Evolutionary conservation across 2,888 invertebrate genomes (phyloP).

Genomic region (Drosophila seclusa): DNA sequence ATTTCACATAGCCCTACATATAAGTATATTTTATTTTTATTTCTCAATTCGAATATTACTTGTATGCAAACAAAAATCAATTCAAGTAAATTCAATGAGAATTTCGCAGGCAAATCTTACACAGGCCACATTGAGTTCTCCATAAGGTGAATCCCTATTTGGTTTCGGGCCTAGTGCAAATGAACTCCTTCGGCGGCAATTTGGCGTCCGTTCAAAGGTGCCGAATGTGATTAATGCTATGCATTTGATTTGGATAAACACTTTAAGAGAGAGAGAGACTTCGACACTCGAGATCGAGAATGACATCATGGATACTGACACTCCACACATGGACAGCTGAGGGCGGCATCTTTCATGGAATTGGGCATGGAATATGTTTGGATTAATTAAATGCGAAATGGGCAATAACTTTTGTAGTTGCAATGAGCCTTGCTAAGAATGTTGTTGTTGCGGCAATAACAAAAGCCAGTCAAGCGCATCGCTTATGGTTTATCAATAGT

Average conservation of each 20-base stretch:
- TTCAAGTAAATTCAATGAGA: not conserved
- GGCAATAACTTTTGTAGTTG: conserved; percentile 6
- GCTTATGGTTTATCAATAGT: conserved; percentile 49
- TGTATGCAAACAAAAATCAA: conserved; percentile 12
- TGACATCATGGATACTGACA: conserved; percentile 7
- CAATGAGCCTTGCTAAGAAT: conserved; percentile 67
- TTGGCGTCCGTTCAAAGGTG: conserved; percentile 36
- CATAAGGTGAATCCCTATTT: conserved; percentile 22
- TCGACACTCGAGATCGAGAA: not conserved
- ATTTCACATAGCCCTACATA: not conserved
- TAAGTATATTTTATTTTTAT: not conserved
- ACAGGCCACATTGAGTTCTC: not conserved
- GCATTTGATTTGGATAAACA: not conserved
- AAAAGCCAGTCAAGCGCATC: conserved; percentile 43
- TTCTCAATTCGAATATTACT: conserved; percentile 1
- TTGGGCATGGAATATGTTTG: not conserved
- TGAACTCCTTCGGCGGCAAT: not conserved
- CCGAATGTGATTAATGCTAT: conserved; percentile 24
- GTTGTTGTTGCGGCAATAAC: conserved; percentile 25
- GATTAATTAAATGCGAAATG: not conserved
- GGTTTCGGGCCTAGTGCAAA: conserved; percentile 16
- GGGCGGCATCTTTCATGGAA: conserved; percentile 26
- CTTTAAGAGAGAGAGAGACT: conserved; percentile 6
- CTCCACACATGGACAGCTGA: conserved; percentile 13
- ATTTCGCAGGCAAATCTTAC: conserved; percentile 13